Base-by-base conservation (phyloP, 2,113 vertebrate genomes). In the Thamnaconus septentrionalis region DNA sequence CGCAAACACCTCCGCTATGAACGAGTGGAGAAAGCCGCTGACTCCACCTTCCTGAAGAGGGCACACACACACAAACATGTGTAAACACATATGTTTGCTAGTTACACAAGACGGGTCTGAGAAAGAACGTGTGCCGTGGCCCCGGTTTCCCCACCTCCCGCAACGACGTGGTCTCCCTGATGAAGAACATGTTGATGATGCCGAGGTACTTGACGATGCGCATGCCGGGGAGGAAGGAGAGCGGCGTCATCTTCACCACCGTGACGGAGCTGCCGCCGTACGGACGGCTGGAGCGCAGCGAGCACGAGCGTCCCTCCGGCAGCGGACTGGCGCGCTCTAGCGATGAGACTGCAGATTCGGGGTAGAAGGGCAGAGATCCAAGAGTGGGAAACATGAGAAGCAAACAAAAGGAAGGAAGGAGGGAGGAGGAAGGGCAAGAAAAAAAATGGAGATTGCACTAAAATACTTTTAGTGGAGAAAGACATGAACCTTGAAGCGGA, bases 101-200 rank as follows among this genome's bases (percentile, higher is more conserved):
- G 18, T 31, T 31, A 31, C n/a, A 12, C 11, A 61, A 4, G 8
- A 45, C 5, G 53, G 53, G 50, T 3, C 11, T 49, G 43, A 47
- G 1, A 2, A 0, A 3, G 7, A 1, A 7, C 10, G 0, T 52
- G 4, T 39, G 47, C n/a, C 6, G 3, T 2, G 0, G 7, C 41
- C 4, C 8, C 41, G 39, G 53, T 7, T 53, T 41, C 42, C 31
- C 0, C 91, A 97, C 97, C 96, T 99, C 97, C 47, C 96, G 94
- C 46, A 99, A 88, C 3, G 97, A 99, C 42, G 96, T 96, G 1
- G 97, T 99, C 90, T 99, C 97, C 69, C 97, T 87, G 79, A 99
- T 99, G 73, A 99, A 98, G 89, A 99, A 99, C 96, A 99, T 98
- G 88, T 99, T 99, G 91, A 99, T 99, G 88, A 98, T 99, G 7